Base-by-base conservation (phyloP, 2,113 vertebrate genomes). In the Callochromis pleurospilus region DNA sequence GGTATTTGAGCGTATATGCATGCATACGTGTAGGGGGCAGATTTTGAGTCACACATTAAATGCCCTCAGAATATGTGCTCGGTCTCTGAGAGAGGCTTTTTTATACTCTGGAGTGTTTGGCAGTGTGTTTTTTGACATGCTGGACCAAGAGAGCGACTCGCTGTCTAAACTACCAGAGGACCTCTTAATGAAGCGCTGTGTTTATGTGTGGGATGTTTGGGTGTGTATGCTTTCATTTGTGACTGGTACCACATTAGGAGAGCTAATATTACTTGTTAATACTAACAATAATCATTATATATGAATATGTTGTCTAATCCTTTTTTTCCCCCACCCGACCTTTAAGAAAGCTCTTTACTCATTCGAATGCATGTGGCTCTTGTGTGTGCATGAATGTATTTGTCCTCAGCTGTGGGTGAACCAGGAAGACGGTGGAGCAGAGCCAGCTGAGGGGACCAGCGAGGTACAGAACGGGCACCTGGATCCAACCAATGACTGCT, bases 391-490 rank as follows among this genome's bases (percentile, higher is more conserved):
- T 87, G 89, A 38, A 40, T 90, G 83, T 87, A 19, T 89, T 53
- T 89, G 88, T 93, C 84, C 84, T 88, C 95, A 99, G 99, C 97
- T 99, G n/a, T 99, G 99, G 98, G 99, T 99, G 86, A 99, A 99
- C 95, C 99, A 99, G 95, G 98, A 99, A 91, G 99, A 99, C 68
- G 97, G 97, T 0, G 95, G 90, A 33, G 97, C 96, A 82, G 99
- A 99, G 88, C 93, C 95, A 6, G 87, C 90, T 2, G 98, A 99
- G 96, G 97, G 98, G 75, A 96, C 97, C 94, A 99, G 98, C 79
- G 99, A 99, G 36, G 97, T 99, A 87, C 98, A 99, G 96, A 99
- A 99, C 68, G 98, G 98, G 65, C 98, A 99, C 90, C 95, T 98
- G 95, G 99, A 99, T 95, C 97, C 98, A 47, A 97, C 97, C 89